These are phyloP conservation scores for Thumatha senex DNA, from an alignment of 2,888 invertebrate genomes.

Conservation along the genomic window DNA sequence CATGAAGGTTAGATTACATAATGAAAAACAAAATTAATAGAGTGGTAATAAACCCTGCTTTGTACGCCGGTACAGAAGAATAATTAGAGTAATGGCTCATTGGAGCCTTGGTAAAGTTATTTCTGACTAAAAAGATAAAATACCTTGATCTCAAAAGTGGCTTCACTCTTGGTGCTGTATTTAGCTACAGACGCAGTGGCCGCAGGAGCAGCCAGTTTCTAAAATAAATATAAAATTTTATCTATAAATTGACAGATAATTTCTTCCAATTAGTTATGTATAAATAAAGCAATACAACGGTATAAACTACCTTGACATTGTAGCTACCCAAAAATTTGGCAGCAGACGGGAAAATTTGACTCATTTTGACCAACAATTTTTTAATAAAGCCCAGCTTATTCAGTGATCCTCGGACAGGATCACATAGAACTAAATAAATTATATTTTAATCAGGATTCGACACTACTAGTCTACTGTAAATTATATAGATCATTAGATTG, in stretches of 20 bases:
- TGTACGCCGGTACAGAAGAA: conserved; percentile 2
- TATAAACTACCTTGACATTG: conserved; percentile 57
- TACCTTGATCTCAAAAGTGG: conserved; percentile 14
- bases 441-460: neutral
- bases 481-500: too few species aligned
- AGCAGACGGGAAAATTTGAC: conserved; percentile 66
- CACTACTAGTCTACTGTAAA: too few species aligned
- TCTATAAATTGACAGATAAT: neutral
- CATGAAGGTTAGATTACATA: conserved; percentile 78
- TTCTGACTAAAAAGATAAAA: too few species aligned
- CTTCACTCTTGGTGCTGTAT: conserved; percentile 13
- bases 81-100: neutral
- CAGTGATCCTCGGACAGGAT: conserved; percentile 42
- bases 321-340: conserved; percentile 64
- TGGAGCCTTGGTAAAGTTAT: too few species aligned
- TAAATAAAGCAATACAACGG: neutral
- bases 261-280: neutral
- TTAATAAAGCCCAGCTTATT: conserved; percentile 67
- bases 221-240: conserved; percentile 34
- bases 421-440: neutral
- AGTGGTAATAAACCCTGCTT: conserved; percentile 1
- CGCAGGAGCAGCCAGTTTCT: conserved; percentile 68
- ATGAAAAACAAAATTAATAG: conserved; percentile 38
- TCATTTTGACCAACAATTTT: conserved; percentile 63
- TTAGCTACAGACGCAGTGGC: conserved; percentile 17